These are phyloP conservation scores for Drosophila bocki DNA, from an alignment of 1,140 invertebrate species.

Conservation along the genomic window DNA sequence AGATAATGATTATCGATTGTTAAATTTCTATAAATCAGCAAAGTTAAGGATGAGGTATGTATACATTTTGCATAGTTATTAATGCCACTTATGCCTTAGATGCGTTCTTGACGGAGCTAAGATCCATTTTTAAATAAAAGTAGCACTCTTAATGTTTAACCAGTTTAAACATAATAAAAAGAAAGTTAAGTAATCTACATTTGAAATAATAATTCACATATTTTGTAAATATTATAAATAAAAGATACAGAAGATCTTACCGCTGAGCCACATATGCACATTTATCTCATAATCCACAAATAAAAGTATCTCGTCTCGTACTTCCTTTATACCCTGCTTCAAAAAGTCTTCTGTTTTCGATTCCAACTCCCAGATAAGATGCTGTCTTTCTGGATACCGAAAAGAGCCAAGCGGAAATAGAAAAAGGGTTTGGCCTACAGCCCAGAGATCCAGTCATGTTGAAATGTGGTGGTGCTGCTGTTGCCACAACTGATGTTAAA, in stretches of 20 bases:
- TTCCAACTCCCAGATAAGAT: constrained; percentile 56
- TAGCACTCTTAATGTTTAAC: no score
- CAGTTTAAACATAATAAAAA: no score
- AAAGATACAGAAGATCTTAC: not conserved
- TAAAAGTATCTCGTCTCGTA: constrained; percentile 12
- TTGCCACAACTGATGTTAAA: constrained; percentile 23
- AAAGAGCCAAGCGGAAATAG: constrained; percentile 64
- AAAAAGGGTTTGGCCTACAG: constrained; percentile 69
- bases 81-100: no score
- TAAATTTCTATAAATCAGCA: no score
- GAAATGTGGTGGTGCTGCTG: constrained; percentile 28
- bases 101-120: no score
- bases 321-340: constrained; percentile 7
- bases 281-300: not conserved
- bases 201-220: no score
- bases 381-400: constrained; percentile 17
- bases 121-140: no score
- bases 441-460: constrained; percentile 38
- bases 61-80: no score
- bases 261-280: not conserved
- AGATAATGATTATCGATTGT: no score
- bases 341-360: constrained; percentile 43
- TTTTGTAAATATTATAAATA: not conserved
- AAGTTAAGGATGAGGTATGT: no score
- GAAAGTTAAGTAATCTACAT: no score